phyloP scores from a whole-genome alignment of 2,113 vertebrate species.

The Eubucco bourcierii region DNA sequence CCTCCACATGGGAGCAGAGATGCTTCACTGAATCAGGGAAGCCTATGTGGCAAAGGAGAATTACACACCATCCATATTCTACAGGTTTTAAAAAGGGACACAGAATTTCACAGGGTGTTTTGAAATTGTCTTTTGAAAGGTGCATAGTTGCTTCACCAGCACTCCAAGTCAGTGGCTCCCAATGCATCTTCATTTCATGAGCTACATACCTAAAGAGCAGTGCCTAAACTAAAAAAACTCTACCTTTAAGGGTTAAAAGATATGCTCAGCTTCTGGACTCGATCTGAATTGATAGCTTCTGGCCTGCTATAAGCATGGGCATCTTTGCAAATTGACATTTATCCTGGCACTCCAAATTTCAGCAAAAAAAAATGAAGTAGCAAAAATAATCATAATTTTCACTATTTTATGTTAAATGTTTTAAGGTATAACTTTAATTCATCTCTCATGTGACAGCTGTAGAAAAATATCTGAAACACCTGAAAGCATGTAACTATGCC shows the following conservation, averaged over 20 bases:
- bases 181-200: background rate
- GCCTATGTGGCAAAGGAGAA: background rate
- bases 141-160: background rate
- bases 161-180: background rate
- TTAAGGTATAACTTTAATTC: background rate
- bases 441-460: background rate
- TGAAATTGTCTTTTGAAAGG: background rate
- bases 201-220: background rate
- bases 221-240: background rate
- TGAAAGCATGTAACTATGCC: background rate
- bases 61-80: background rate
- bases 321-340: background rate
- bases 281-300: background rate
- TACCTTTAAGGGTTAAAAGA: background rate
- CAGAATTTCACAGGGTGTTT: background rate
- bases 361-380: background rate
- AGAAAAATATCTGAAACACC: background rate
- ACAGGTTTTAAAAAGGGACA: background rate
- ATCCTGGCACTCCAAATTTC: background rate
- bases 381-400: background rate
- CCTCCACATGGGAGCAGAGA: slow-evolving; percentile 50
- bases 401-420: background rate
- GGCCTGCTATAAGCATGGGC: background rate
- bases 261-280: background rate
- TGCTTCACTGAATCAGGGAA: slow-evolving; percentile 20